Evolutionary conservation across 2,797 vertebrate genomes (phyloP).

Genomic region (Eulemur rubriventer): DNA sequence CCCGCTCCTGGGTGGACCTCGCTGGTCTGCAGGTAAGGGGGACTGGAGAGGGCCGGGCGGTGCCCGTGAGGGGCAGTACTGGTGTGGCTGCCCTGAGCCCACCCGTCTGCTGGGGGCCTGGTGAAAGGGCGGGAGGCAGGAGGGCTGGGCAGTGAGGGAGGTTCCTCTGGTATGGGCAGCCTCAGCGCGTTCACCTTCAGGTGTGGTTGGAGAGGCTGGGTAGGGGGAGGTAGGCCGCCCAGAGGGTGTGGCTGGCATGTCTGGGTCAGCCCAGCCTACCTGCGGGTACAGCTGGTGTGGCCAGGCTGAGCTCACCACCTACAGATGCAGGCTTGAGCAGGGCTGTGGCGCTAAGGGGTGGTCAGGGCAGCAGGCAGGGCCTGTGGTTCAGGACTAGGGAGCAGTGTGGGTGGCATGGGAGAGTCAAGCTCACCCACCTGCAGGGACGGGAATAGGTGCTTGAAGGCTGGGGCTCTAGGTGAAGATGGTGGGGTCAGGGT

Average conservation of each 20-base stretch:
- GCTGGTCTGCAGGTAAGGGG: conserved; percentile 90
- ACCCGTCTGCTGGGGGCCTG: not conserved
- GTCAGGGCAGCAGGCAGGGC: not conserved
- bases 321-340: not conserved
- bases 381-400: not conserved
- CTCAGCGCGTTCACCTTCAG: not conserved
- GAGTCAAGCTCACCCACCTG: not conserved
- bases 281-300: not conserved
- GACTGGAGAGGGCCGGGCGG: rapidly evolving
- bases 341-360: not conserved
- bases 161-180: not conserved
- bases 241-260: not conserved
- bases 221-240: not conserved
- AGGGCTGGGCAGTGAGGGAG: not conserved
- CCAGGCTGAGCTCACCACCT: not conserved
- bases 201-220: not conserved
- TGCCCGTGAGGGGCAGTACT: not conserved
- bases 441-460: not conserved
- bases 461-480: not conserved
- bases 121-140: not conserved
- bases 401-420: not conserved
- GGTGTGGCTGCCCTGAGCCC: not conserved
- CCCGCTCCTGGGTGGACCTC: conserved; percentile 95
- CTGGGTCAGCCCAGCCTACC: not conserved
- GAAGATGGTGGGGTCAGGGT: not conserved